phyloP scores from a whole-genome alignment of 2,113 vertebrate genomes.

The Paradisaea rubra region DNA sequence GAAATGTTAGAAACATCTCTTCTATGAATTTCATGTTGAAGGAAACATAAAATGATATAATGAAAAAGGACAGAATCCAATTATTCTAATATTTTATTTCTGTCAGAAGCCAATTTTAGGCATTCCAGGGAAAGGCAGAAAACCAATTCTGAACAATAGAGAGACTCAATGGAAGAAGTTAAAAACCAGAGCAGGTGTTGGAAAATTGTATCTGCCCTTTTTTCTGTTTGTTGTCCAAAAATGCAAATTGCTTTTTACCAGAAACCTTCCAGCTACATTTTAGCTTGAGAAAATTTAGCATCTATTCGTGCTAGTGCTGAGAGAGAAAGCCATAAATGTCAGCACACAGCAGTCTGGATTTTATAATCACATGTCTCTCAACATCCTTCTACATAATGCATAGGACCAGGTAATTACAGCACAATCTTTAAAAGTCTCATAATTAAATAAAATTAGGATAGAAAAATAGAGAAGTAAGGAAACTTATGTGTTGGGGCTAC shows the following conservation, averaged over 20 bases:
- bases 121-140: conserved; percentile 15
- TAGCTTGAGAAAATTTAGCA: neutral
- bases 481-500: neutral
- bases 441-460: neutral
- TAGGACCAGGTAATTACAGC: neutral
- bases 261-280: conserved; percentile 7
- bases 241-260: conserved; percentile 25
- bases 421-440: neutral
- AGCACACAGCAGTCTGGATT: conserved; percentile 15
- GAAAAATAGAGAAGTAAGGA: neutral
- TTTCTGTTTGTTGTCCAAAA: conserved; percentile 46
- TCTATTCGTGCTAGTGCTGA: neutral
- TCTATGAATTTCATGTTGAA: neutral
- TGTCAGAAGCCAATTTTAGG: conserved; percentile 13
- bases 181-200: conserved; percentile 26
- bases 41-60: conserved; percentile 20
- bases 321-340: conserved; percentile 21
- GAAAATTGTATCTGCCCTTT: conserved; percentile 42
- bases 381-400: neutral
- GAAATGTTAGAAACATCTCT: conserved; percentile 26
- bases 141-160: neutral
- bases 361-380: conserved; percentile 33
- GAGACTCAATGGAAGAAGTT: neutral
- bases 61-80: conserved; percentile 37
- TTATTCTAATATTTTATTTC: conserved; percentile 16